Base-by-base conservation (phyloP, 2,888 invertebrate species). In the Agrochola lychnidis region DNA sequence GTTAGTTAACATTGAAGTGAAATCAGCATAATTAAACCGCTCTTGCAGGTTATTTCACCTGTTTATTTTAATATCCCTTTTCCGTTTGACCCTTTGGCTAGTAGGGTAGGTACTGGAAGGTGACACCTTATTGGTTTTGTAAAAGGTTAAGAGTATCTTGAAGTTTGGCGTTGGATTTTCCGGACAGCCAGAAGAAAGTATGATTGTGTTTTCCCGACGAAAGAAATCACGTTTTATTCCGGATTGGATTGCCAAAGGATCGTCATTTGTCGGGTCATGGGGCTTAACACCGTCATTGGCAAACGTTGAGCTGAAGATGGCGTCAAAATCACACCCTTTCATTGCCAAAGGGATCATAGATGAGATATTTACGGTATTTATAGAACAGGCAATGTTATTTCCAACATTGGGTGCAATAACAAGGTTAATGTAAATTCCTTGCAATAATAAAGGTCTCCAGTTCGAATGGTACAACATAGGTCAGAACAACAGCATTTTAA, bases 21-120 rank as follows among this genome's bases (percentile, higher is more conserved):
- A 81, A 85, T 85, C 66, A 81, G 76, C 76, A 70, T 81, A 72
- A 85, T 81, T 81, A 81, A 82, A 72, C 72, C 42, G 62, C 61
- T 76, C 45, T 66, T n/a, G 40, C n/a, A 53, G 59, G 67, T 70
- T 76, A 70, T 76, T 72, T 64, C 61, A 71, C 76, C 66, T 67
- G 62, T 72, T 61, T 51, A 69, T 81, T 72, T 75, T 64, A 40
- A 70, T 51, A 56, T 61, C n/a, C 56, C 12, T 74, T 74, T 59
- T 40, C 40, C 14, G 53, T 72, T 68, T 68, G 63, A 25, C 19
- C 67, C 42, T 81, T 69, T 67, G 36, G 59, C 22, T 66, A 42
- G 10, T 30, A 79, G 16, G 25, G 30, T 25, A 48, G 72, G 63
- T 30, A 53, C 59, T 57, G 53, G 25, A 40, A 69, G 51, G 59